A percentile compares a stretch with the other conserved stretches of the same genome.
Conservation (phyloP, 2,113 vertebrate genomes). For the Siniperca knerii region DNA sequence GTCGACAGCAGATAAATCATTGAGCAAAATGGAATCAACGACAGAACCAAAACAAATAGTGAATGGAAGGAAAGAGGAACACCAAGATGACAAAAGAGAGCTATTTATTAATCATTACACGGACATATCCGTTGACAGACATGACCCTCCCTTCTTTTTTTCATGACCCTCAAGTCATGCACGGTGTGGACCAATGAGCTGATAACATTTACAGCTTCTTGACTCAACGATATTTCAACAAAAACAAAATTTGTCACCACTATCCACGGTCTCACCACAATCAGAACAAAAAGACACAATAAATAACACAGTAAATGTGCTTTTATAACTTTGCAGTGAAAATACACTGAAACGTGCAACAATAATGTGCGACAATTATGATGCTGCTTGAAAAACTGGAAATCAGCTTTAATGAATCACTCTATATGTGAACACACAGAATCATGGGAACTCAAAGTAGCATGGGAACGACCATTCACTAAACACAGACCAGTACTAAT, state of each 20-base stretch:
- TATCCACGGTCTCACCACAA: background rate
- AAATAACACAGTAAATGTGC: background rate
- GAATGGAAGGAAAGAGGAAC: background rate
- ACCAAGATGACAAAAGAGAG: background rate
- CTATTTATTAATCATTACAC: background rate
- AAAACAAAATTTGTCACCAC: background rate
- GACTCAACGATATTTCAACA: background rate
- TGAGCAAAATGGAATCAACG: background rate
- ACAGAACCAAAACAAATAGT: background rate
- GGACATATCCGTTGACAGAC: background rate
- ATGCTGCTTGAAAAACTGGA: constrained; percentile 1
- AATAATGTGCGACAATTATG: background rate
- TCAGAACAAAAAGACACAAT: background rate
- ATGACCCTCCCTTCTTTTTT: constrained; percentile 4
- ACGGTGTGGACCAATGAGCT: background rate
- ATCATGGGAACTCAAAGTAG: constrained; percentile 32
- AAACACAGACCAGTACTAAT: constrained; percentile 19
- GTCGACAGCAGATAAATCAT: background rate
- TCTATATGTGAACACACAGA: constrained; percentile 5
- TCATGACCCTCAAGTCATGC: background rate
- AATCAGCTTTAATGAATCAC: constrained; percentile 6
- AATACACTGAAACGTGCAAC: background rate
- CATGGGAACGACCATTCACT: constrained; percentile 30
- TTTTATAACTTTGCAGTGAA: background rate
- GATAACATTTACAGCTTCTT: constrained; percentile 20